Percentiles rank a stretch among this genome's conserved stretches.
Evolutionary conservation across 1,140 invertebrate genomes (phyloP).

Genomic region (Cydia fagiglandana): DNA sequence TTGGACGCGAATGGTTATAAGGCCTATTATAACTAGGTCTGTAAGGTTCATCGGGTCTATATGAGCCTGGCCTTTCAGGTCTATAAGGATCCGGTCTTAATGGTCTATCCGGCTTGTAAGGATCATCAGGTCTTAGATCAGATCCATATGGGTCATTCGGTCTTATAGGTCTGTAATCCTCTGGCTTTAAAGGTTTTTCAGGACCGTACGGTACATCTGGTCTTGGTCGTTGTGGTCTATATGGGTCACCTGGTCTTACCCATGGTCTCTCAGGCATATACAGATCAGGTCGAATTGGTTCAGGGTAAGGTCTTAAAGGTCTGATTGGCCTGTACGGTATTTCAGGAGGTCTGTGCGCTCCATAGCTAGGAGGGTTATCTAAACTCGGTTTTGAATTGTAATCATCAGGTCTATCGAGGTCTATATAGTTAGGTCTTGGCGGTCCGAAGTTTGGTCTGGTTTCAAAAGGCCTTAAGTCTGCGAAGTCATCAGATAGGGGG

Average conservation of each 20-base stretch:
- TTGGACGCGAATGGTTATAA: conserved; percentile 25
- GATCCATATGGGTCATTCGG: conserved; percentile 10
- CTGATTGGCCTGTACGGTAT: conserved; percentile 37
- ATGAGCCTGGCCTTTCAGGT: conserved; percentile 51
- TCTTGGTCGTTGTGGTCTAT: conserved; percentile 5
- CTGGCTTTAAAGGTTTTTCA: background rate
- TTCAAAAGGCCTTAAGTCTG: conserved; percentile 48
- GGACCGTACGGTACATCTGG: background rate
- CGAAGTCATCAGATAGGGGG: conserved; percentile 54
- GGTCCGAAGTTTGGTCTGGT: conserved; percentile 33
- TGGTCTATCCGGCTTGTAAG: conserved; percentile 5
- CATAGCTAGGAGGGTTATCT: conserved; percentile 64
- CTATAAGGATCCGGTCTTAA: conserved; percentile 21
- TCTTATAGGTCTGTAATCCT: background rate
- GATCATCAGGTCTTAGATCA: background rate
- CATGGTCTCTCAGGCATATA: conserved; percentile 46
- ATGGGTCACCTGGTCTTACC: conserved; percentile 38
- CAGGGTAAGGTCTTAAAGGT: conserved; percentile 4
- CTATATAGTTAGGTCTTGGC: conserved; percentile 44
- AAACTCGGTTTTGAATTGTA: conserved; percentile 56
- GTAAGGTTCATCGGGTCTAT: conserved; percentile 42
- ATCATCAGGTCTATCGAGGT: conserved; percentile 63
- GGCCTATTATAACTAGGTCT: conserved; percentile 16
- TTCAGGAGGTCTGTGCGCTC: conserved; percentile 60
- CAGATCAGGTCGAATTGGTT: background rate